A percentile compares a stretch with the other conserved stretches of the same genome.
These are phyloP conservation scores for Argyrosomus regius DNA, from an alignment of 2,797 vertebrate species.

Conservation along the genomic window DNA sequence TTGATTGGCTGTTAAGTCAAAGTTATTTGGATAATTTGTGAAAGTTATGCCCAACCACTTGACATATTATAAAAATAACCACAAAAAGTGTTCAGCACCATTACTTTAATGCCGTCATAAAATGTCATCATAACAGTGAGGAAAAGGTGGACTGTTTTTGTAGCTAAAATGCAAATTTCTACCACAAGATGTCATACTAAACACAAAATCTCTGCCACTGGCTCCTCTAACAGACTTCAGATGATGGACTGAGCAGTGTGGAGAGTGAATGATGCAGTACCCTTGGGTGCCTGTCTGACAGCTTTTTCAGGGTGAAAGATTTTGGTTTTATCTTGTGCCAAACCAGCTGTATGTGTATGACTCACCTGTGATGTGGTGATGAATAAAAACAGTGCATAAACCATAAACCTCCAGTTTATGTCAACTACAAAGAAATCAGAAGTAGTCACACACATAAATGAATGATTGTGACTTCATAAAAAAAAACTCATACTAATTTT, in stretches of 20 bases:
- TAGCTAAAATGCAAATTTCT: slow-evolving; percentile 46
- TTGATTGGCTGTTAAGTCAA: background rate
- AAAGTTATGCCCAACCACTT: background rate
- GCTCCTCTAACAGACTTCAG: slow-evolving; percentile 27
- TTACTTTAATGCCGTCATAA: background rate
- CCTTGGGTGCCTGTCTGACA: slow-evolving; percentile 45
- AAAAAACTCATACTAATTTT: background rate
- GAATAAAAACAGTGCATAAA: slow-evolving; percentile 23
- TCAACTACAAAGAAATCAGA: background rate
- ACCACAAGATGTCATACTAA: slow-evolving; percentile 81
- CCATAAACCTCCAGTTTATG: background rate
- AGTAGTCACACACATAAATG: background rate
- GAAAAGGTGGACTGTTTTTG: background rate
- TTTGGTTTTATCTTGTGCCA: slow-evolving; percentile 65
- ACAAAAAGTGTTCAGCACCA: background rate
- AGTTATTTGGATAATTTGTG: background rate
- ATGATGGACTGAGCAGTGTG: slow-evolving; percentile 48
- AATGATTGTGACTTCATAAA: background rate
- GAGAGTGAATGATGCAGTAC: slow-evolving; percentile 65
- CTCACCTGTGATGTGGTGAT: slow-evolving; percentile 42
- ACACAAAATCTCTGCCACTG: slow-evolving; percentile 56
- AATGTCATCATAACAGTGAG: background rate
- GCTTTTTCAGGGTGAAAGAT: slow-evolving; percentile 53
- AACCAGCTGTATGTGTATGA: slow-evolving; percentile 51
- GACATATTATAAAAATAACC: background rate